Evolutionary conservation across 1,140 invertebrate species (phyloP), one percentile per base, ranked within the genome.

Genomic region (Trichomalopsis sarcophagae): DNA sequence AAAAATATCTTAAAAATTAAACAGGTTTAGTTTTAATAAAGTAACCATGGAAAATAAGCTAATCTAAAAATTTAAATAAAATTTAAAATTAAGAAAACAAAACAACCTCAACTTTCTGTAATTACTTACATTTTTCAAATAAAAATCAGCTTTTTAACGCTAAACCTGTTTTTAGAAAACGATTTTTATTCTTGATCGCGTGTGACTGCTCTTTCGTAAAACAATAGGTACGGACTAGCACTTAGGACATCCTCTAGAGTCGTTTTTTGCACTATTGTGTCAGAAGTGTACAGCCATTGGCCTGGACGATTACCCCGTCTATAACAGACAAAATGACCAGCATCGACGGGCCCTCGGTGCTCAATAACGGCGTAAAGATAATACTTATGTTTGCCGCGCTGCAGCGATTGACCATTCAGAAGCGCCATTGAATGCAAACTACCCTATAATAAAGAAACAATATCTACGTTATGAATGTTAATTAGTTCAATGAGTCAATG

Each of bases 271-370:
- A 93, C 92, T 2, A 91, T 90, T n/a, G 90, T 89, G 82, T 93
- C 92, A 0, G 91, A 93, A 9, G 92, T 92, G 77, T 91, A 93
- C 1, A 93, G 71, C 92, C 92, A 91, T 86, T 92, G 91, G 78
- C 90, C 89, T 6, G 82, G 66, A 82, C 90, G 90, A 86, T 92
- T 92, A 84, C 96, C 97, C 17, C 97, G 94, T 78, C 98, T 94
- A 90, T 98, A 98, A 55, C 97, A 98, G 74, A 98, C 96, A 94
- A 98, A 99, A 94, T 99, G 98, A 44, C 98, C 98, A 75, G 96
- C 96, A 90, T 96, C 95, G 14, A 96, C 96, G 87, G 96, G 96
- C 27, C 98, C 98, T 74, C 96, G 94, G 93, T 99, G 98, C 69
- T 97, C 97, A n/a, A 99, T 96, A 0, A 98, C 97, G 1, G 97